Base-by-base conservation (phyloP, 1,140 invertebrate species). In the Drosophila parvula region DNA sequence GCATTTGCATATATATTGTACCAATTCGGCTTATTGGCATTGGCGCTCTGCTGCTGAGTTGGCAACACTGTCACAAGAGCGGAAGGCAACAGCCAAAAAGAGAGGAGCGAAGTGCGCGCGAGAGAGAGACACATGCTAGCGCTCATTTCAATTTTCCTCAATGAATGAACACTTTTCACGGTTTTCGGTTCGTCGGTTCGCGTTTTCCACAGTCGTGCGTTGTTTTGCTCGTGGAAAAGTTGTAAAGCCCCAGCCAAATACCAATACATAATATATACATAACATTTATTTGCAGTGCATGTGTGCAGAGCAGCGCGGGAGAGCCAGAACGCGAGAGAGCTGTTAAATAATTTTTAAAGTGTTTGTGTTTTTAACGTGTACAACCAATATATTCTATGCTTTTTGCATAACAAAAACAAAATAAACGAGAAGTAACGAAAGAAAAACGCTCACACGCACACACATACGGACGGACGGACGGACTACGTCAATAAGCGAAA, bases 151-250 rank as follows among this genome's bases (percentile, higher is more conserved):
- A 84, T 89, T 89, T 89, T 89, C 84, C 81, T 89, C 85, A 89
- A 89, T 89, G 82, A 85, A 85, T 85, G 84, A 89, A 89, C 88
- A 89, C 79, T 89, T 89, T 89, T 89, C 84, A 89, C 84, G 84
- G 85, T 78, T 85, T 79, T 79, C 64, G 73, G 59, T 68, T 62
- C 75, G 76, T 83, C 67, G 71, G 67, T 48, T 84, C 68, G 77
- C 76, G 57, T 74, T 77, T 81, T 70, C 80, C 73, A 58, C 68
- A 61, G 78, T 84, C 59, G 73, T 74, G 69, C 41, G 65, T 47
- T 43, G 51, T 67, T 70, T 69, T 70, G 62, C 47, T 70, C 55
- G 69, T 63, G 51, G 36, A 71, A 71, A 71, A 71, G 68, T 71
- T 71, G 68, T 71, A 71, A 71, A 38, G 36, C 50, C 30, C 41